Evolutionary conservation across 2,113 vertebrate genomes (phyloP), one percentile per base, ranked within the genome.

Genomic region (Osmerus mordax): DNA sequence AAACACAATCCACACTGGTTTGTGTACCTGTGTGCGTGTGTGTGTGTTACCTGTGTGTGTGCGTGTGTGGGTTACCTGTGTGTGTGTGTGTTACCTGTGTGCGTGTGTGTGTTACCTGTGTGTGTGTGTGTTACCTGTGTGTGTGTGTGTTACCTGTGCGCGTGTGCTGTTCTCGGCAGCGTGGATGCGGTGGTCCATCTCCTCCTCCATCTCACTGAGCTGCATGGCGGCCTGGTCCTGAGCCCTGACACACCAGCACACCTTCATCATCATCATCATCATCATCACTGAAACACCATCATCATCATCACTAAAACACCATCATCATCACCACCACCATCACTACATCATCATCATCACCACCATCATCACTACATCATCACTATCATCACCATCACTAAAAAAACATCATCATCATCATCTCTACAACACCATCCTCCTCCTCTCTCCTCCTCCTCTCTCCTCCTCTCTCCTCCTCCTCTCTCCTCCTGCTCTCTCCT

Each of bases 151-250:
- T 21, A 21, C 21, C 21, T 21, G 21, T 70, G 94, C 93, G 61
- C 90, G 90, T 9, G 92, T 90, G 80, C 92, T 94, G 74, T 90
- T 91, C 76, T 97, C 96, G 0, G 90, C 88, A 61, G 91, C 90
- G 14, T 96, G 94, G 82, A 99, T 95, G 16, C 96, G 93, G 25
- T 96, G 95, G 71, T 99, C 97, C 96, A 98, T 98, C 83, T 99
- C 97, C 58, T 99, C 97, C 78, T 98, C 97, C 89, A 99, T 85
- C 78, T 97, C 97, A 77, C 93, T 94, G 72, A 98, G 81, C 83
- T 97, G 97, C 82, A 96, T 94, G 28, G 94, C 86, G 0, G 95
- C 93, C 89, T 97, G 94, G 86, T 99, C 97, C 85, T 99, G 97
- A n/a, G 94, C 94, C 88, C 97, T 99, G 86, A 32, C 74, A 74